These are phyloP conservation scores for Eretmodus cyanostictus DNA, from an alignment of 2,113 vertebrate genomes.

Conservation along the genomic window DNA sequence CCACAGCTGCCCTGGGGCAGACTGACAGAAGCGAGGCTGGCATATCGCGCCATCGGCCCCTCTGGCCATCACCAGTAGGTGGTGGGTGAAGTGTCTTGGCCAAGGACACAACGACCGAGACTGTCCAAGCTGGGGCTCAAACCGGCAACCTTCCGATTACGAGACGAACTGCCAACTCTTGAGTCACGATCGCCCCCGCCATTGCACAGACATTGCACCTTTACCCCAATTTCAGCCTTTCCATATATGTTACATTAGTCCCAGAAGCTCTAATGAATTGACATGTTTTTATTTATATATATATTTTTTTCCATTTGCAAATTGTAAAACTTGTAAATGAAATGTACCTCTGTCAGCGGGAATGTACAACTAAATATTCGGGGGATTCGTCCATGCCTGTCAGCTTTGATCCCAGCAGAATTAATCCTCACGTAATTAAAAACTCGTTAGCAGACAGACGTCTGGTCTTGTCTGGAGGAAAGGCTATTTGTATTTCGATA, in stretches of 20 bases:
- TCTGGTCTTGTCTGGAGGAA: slow-evolving; percentile 21
- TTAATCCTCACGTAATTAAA: slow-evolving; percentile 50
- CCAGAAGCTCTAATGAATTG: background rate
- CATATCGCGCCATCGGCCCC: accelerated
- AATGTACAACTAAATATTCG: slow-evolving; percentile 3
- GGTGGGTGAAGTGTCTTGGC: background rate
- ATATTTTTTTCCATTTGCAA: background rate
- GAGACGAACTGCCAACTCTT: background rate
- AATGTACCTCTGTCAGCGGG: background rate
- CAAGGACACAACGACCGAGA: background rate
- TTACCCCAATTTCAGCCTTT: background rate
- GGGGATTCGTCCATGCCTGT: background rate
- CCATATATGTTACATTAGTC: background rate
- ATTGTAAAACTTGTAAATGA: background rate
- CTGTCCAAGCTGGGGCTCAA: background rate
- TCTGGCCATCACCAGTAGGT: background rate
- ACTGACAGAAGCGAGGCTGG: background rate
- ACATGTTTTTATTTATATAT: background rate
- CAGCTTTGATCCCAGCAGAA: slow-evolving; percentile 30
- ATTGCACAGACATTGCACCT: background rate
- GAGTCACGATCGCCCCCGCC: background rate
- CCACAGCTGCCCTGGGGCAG: background rate
- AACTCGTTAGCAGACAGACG: slow-evolving; percentile 28
- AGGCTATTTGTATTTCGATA: background rate
- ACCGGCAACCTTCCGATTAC: background rate